Evolutionary conservation across 2,888 invertebrate species (phyloP).

Genomic region (Athalia rosae): DNA sequence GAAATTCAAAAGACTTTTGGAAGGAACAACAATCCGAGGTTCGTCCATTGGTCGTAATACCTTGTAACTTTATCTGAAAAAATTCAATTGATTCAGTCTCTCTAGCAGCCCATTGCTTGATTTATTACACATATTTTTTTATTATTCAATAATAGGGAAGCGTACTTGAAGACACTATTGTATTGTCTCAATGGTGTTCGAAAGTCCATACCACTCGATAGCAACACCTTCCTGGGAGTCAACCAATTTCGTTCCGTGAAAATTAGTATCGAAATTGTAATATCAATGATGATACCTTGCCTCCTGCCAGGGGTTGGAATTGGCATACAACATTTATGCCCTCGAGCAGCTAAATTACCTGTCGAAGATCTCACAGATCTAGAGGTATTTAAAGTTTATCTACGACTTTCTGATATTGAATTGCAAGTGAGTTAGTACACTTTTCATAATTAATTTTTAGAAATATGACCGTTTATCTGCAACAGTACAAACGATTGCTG

Average conservation of each 20-base stretch:
- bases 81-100: background rate
- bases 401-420: background rate
- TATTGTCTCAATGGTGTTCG: slow-evolving; percentile 56
- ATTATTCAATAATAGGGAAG: slow-evolving; percentile 54
- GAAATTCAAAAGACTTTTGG: slow-evolving; percentile 69
- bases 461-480: slow-evolving; percentile 77
- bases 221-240: slow-evolving; percentile 76
- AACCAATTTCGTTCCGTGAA: slow-evolving; percentile 80
- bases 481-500: slow-evolving; percentile 76
- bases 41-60: slow-evolving; percentile 8
- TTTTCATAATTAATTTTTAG: slow-evolving; percentile 61
- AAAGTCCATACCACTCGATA: slow-evolving; percentile 49
- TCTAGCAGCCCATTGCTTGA: background rate
- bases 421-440: slow-evolving; percentile 1
- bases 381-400: slow-evolving; percentile 72
- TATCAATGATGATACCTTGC: slow-evolving; percentile 79
- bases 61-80: background rate
- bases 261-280: slow-evolving; percentile 78
- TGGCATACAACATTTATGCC: slow-evolving; percentile 73
- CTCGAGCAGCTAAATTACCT: slow-evolving; percentile 68
- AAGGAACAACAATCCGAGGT: slow-evolving; percentile 45
- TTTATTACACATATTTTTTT: slow-evolving; percentile 16
- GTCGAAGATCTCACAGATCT: slow-evolving; percentile 70
- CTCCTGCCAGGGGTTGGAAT: slow-evolving; percentile 81
- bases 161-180: slow-evolving; percentile 58